Percentiles rank a stretch among this genome's conserved stretches.
phyloP scores from a whole-genome alignment of 2,797 vertebrate species.

The Argentina silus region DNA sequence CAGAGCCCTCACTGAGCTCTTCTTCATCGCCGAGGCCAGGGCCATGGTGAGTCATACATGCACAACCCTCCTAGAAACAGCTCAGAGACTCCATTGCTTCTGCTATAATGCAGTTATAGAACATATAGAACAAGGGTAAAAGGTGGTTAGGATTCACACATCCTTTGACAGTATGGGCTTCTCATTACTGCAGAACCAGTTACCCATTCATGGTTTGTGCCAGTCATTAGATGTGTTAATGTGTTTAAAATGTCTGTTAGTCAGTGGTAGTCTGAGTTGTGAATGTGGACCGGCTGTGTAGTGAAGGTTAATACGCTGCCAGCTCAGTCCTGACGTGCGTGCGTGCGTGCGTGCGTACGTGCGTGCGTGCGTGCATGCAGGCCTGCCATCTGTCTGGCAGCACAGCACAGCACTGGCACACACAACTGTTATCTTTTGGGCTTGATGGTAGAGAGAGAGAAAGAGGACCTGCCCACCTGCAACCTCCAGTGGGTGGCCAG shows the following conservation, averaged over 20 bases:
- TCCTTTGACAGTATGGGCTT: too few species aligned
- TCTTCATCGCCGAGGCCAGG: conserved; percentile 91
- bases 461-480: background rate
- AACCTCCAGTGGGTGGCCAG: background rate
- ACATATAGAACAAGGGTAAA: background rate
- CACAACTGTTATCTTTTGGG: background rate
- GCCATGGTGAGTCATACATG: conserved; percentile 83
- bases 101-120: background rate
- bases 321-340: background rate
- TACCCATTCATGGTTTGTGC: background rate
- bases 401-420: background rate
- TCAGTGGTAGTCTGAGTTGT: background rate
- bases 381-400: conserved; percentile 5
- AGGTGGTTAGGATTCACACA: background rate
- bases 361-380: too few species aligned
- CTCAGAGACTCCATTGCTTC: too few species aligned
- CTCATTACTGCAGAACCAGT: background rate
- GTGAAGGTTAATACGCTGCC: background rate
- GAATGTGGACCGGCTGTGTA: background rate
- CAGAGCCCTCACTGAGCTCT: conserved; percentile 94
- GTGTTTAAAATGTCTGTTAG: background rate
- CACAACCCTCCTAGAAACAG: background rate
- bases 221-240: background rate
- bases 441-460: background rate
- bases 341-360: background rate